These are phyloP conservation scores for Regulus satrapa DNA, from an alignment of 2,113 vertebrate genomes.

Conservation along the genomic window DNA sequence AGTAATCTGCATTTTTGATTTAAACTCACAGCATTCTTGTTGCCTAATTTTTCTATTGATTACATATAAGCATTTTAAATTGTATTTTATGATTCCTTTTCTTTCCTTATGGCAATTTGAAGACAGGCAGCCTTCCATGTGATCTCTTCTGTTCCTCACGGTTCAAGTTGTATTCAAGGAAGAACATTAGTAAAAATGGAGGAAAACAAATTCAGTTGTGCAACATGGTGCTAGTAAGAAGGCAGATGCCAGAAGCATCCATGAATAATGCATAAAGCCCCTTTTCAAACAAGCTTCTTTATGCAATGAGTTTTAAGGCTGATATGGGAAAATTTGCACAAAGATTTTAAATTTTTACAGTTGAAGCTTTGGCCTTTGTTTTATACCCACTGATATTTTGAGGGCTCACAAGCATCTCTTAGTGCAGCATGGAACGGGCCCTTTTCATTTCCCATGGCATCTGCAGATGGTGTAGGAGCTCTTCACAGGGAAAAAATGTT, in stretches of 20 bases:
- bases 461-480: neutral
- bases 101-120: neutral
- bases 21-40: neutral
- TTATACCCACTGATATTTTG: neutral
- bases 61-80: neutral
- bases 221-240: neutral
- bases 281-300: neutral
- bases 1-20: neutral
- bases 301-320: neutral
- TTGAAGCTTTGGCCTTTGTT: neutral
- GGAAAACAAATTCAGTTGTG: neutral
- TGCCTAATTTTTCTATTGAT: neutral
- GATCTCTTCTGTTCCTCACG: neutral
- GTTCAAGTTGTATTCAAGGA: neutral
- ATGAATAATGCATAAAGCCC: neutral
- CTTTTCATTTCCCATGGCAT: neutral
- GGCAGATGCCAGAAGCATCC: neutral
- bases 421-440: neutral
- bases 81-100: neutral
- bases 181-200: neutral
- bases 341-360: neutral
- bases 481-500: slow-evolving; percentile 54
- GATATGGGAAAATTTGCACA: neutral
- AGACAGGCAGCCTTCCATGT: neutral
- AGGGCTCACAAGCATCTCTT: neutral